A percentile compares a stretch with the other conserved stretches of the same genome.
These are phyloP conservation scores for Cydia pomonella DNA, from an alignment of 1,140 invertebrate genomes.

Conservation along the genomic window DNA sequence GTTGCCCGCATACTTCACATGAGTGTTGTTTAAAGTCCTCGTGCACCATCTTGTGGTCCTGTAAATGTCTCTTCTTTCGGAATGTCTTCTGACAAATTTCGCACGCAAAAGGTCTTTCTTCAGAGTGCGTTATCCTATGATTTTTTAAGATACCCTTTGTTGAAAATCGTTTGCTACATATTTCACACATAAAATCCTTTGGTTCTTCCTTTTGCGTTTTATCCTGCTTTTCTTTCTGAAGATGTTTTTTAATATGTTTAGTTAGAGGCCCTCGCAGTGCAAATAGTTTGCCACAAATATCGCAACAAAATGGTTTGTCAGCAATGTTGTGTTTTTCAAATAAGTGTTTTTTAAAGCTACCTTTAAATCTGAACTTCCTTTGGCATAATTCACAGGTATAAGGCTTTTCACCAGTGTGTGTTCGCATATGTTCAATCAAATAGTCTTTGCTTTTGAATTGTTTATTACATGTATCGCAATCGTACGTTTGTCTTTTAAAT, in stretches of 20 bases:
- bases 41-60: background rate
- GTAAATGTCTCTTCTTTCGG: background rate
- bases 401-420: background rate
- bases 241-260: background rate
- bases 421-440: background rate
- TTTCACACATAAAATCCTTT: background rate
- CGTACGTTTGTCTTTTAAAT: background rate
- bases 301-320: background rate
- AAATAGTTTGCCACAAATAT: conserved; percentile 13
- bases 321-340: background rate
- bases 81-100: background rate
- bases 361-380: background rate
- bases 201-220: background rate
- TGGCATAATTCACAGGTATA: background rate
- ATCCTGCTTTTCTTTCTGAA: background rate
- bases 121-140: background rate
- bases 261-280: background rate
- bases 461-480: background rate
- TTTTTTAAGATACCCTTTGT: background rate
- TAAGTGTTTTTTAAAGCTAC: background rate
- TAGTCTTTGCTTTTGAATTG: background rate
- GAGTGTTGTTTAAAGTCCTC: background rate
- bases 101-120: background rate
- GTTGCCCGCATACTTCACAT: conserved; percentile 1
- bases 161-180: conserved; percentile 4